A percentile compares a stretch with the other conserved stretches of the same genome.
Conservation (phyloP, 2,888 invertebrate genomes). For the Drosophila borealis region DNA sequence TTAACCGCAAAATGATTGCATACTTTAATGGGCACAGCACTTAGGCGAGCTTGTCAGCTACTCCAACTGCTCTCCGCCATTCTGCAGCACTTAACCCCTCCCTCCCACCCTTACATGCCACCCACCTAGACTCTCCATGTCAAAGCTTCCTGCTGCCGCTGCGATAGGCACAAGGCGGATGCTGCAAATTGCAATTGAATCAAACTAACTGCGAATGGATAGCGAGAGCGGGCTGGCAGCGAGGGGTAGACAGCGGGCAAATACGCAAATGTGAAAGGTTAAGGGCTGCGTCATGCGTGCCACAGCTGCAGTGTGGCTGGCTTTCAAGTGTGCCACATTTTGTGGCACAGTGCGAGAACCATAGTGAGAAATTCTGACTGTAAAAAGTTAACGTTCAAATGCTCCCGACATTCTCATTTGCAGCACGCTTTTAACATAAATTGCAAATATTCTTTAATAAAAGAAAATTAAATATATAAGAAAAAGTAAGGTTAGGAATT, state of each 20-base stretch:
- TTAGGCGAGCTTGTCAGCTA: slow-evolving; percentile 47
- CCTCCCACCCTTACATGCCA: not conserved
- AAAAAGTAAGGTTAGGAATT: not conserved
- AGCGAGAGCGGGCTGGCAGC: not conserved
- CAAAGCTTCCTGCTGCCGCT: slow-evolving; percentile 19
- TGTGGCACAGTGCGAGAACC: slow-evolving; percentile 13
- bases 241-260: slow-evolving; percentile 13
- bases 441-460: not conserved
- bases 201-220: slow-evolving; percentile 62
- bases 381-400: not conserved
- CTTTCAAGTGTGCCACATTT: slow-evolving; percentile 20
- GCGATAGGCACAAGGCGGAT: slow-evolving; percentile 34
- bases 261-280: slow-evolving; percentile 71
- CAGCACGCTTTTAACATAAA: not conserved
- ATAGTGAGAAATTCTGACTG: not conserved
- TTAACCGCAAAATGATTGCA: slow-evolving; percentile 75
- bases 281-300: slow-evolving; percentile 53
- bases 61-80: not conserved
- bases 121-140: not conserved
- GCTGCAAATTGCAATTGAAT: slow-evolving; percentile 73
- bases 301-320: slow-evolving; percentile 6
- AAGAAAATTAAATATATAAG: not conserved
- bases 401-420: slow-evolving; percentile 1
- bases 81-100: too few relatives aligned
- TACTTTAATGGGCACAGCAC: slow-evolving; percentile 78